phyloP scores from a whole-genome alignment of 2,113 vertebrate species.

The Triplophysa rosa region DNA sequence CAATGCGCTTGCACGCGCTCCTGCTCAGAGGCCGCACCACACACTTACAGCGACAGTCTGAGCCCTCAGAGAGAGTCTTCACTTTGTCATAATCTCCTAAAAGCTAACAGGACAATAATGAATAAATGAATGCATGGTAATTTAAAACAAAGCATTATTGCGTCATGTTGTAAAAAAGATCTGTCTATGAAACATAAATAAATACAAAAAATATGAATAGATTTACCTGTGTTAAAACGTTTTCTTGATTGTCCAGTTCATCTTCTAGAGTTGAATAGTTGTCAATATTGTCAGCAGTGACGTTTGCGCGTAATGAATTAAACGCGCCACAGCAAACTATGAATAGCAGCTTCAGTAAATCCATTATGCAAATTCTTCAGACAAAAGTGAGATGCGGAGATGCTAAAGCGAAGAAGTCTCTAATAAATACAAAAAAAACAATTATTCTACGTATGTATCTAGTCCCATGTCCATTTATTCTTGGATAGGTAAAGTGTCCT shows the following conservation, averaged over 20 bases:
- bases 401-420: neutral
- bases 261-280: slow-evolving; percentile 72
- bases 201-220: neutral
- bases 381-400: neutral
- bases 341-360: slow-evolving; percentile 15
- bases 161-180: neutral
- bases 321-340: slow-evolving; percentile 21
- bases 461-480: neutral
- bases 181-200: neutral
- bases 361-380: slow-evolving; percentile 31
- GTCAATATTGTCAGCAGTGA: slow-evolving; percentile 22
- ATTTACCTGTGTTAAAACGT: slow-evolving; percentile 84
- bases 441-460: neutral
- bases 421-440: neutral
- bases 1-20: slow-evolving; percentile 79
- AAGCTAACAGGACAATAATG: slow-evolving; percentile 68
- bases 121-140: neutral
- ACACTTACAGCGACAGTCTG: slow-evolving; percentile 88
- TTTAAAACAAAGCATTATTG: neutral
- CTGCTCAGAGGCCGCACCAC: slow-evolving; percentile 86
- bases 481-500: neutral
- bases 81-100: slow-evolving; percentile 95
- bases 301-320: slow-evolving; percentile 17
- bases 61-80: slow-evolving; percentile 88
- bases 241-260: slow-evolving; percentile 86